phyloP scores from a whole-genome alignment of 2,797 vertebrate genomes.

The Triplophysa yarkandensis region DNA sequence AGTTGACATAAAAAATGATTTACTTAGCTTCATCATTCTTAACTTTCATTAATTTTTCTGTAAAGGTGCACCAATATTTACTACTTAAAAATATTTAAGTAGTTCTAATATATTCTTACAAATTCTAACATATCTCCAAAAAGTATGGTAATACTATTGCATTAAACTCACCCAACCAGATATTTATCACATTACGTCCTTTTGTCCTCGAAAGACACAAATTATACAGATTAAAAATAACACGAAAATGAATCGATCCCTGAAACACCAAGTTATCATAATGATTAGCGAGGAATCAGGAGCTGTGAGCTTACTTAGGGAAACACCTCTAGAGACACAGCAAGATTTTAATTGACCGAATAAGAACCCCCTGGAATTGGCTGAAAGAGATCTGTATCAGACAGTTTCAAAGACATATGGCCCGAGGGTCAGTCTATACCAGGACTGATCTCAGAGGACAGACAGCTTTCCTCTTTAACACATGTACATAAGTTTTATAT shows the following conservation, averaged over 20 bases:
- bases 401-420: conserved; percentile 66
- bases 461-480: background rate
- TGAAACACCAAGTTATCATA: background rate
- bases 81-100: too few relatives aligned
- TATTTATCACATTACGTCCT: background rate
- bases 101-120: too few relatives aligned
- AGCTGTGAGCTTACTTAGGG: conserved; percentile 40
- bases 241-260: background rate
- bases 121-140: background rate
- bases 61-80: too few relatives aligned
- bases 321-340: conserved; percentile 56
- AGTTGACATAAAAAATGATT: too few relatives aligned
- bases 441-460: conserved; percentile 23
- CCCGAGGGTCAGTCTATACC: conserved; percentile 31
- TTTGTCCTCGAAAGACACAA: background rate
- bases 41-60: too few relatives aligned
- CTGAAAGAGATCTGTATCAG: conserved; percentile 61
- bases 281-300: background rate
- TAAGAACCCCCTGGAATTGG: conserved; percentile 66
- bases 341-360: conserved; percentile 74
- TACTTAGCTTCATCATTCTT: too few relatives aligned
- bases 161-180: background rate
- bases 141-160: background rate
- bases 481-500: conserved; percentile 3
- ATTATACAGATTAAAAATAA: background rate